phyloP scores from a whole-genome alignment of 1,140 invertebrate genomes.

The Nylanderia fulva region DNA sequence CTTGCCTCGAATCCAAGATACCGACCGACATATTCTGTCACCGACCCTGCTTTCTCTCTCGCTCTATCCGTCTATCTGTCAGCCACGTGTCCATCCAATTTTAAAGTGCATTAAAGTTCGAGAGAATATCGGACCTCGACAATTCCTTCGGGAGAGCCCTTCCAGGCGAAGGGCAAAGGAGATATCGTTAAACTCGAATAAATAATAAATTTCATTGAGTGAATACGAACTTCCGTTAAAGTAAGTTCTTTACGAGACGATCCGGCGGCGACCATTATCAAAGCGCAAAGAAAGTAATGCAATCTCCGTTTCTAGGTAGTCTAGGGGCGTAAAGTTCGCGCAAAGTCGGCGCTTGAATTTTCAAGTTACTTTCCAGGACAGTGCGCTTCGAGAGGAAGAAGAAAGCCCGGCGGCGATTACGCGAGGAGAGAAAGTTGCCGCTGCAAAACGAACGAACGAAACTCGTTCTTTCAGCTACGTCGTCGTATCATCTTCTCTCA shows the following conservation, averaged over 20 bases:
- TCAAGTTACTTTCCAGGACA: constrained; percentile 21
- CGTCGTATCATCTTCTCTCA: constrained; percentile 28
- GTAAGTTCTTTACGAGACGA: constrained; percentile 9
- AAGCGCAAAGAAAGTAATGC: constrained; percentile 3
- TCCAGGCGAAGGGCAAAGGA: background rate
- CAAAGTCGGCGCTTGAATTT: constrained; percentile 44
- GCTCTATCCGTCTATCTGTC: background rate
- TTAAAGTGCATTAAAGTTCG: constrained; percentile 39
- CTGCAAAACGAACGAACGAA: constrained; percentile 67
- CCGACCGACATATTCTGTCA: constrained; percentile 29
- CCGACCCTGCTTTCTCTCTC: constrained; percentile 47
- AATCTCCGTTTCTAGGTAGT: constrained; percentile 26
- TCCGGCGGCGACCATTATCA: background rate
- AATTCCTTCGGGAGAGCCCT: constrained; percentile 18
- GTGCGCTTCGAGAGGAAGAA: constrained; percentile 55
- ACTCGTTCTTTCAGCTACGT: constrained; percentile 51
- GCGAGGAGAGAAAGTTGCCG: constrained; percentile 77
- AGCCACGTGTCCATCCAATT: constrained; percentile 28
- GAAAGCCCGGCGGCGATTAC: constrained; percentile 71
- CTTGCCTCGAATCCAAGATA: constrained; percentile 17
- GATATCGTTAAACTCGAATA: constrained; percentile 22
- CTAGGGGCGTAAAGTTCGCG: constrained; percentile 15
- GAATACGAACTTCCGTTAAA: background rate
- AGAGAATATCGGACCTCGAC: background rate
- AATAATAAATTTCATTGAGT: constrained; percentile 13